phyloP scores from a whole-genome alignment of 2,888 invertebrate species.

The Zeuzera pyrina region DNA sequence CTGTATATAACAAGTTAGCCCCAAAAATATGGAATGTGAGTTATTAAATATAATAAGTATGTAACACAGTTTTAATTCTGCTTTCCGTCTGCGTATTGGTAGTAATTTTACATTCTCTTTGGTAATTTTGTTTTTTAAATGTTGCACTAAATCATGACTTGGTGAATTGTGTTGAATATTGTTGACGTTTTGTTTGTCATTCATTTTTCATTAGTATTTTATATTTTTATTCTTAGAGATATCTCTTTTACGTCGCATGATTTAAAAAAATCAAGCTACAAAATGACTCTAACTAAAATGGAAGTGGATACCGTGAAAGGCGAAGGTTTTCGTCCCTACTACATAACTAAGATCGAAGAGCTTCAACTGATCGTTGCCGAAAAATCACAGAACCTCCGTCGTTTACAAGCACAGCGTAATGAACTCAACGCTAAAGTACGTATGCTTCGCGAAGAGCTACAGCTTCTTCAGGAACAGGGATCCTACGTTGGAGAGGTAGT shows the following conservation, averaged over 20 bases:
- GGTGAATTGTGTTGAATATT: slow-evolving; percentile 23
- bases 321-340: slow-evolving; percentile 96
- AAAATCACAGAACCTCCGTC: slow-evolving; percentile 96
- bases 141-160: slow-evolving; percentile 10
- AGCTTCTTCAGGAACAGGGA: slow-evolving; percentile 97
- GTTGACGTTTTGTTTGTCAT: slow-evolving; percentile 7
- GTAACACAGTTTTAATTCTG: too few relatives aligned
- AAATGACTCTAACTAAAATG: slow-evolving; percentile 74
- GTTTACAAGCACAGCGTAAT: slow-evolving; percentile 98
- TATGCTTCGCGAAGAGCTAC: slow-evolving; percentile 97
- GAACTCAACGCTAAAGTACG: slow-evolving; percentile 99
- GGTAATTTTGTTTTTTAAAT: too few relatives aligned
- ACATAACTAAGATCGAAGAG: slow-evolving; percentile 98
- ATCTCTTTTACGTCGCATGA: background rate
- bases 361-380: slow-evolving; percentile 96
- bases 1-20: too few relatives aligned
- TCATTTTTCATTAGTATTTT: background rate
- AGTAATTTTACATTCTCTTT: too few relatives aligned
- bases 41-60: too few relatives aligned
- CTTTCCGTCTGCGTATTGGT: too few relatives aligned
- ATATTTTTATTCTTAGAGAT: background rate
- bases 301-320: slow-evolving; percentile 82
- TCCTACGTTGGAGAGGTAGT: slow-evolving; percentile 99
- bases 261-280: slow-evolving; percentile 16
- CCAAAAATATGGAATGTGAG: too few relatives aligned